These are phyloP conservation scores for Matsumurasca onukii DNA, from an alignment of 1,140 invertebrate species.

Conservation along the genomic window DNA sequence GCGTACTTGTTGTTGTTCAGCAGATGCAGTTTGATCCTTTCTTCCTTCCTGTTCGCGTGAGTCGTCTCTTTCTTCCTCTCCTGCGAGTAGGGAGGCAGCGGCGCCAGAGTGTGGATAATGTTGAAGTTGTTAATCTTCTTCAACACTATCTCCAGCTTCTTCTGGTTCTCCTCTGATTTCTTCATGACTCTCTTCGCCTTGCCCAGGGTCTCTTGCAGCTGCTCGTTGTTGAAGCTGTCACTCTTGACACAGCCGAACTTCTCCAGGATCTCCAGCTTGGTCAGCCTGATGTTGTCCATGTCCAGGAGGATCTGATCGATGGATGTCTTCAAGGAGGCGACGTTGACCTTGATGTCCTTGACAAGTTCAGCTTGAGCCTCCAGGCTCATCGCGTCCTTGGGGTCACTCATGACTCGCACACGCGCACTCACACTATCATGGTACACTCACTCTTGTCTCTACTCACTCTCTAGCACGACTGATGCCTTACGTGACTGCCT, in stretches of 20 bases:
- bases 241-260: background rate
- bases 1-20: conserved; percentile 4
- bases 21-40: conserved; percentile 3
- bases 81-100: background rate
- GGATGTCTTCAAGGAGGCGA: conserved; percentile 8
- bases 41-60: background rate
- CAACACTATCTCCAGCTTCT: background rate
- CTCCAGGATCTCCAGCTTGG: conserved; percentile 4
- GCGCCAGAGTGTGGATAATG: background rate
- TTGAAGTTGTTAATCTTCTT: conserved; percentile 1
- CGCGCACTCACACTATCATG: background rate
- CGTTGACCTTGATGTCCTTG: conserved; percentile 7
- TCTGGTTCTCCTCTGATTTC: conserved; percentile 10
- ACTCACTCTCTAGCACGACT: background rate
- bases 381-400: background rate
- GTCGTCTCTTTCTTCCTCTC: background rate
- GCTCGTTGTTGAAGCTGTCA: background rate
- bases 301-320: conserved; percentile 5
- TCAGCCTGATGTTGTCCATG: background rate
- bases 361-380: background rate
- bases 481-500: background rate
- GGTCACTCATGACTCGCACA: background rate
- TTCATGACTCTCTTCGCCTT: background rate
- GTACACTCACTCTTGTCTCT: background rate
- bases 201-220: background rate